Evolutionary conservation across 2,113 vertebrate species (phyloP).

Genomic region (Chitala chitala): DNA sequence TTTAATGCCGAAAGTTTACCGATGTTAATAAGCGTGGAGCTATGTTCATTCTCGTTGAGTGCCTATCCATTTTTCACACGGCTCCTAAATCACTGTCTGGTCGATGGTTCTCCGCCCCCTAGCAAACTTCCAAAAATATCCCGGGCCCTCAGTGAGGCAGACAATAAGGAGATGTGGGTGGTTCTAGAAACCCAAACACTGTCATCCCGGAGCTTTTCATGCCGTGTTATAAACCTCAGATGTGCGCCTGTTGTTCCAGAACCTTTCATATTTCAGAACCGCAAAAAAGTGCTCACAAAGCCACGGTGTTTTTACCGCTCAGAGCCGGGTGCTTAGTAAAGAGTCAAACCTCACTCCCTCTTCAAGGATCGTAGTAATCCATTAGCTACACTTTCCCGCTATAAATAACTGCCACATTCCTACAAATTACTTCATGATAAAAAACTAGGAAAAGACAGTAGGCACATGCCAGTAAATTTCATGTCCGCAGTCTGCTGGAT

Average conservation of each 20-base stretch:
- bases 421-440: constrained; percentile 10
- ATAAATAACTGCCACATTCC: constrained; percentile 28
- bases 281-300: neutral
- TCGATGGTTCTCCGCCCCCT: neutral
- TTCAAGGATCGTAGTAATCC: constrained; percentile 7
- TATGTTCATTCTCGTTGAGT: neutral
- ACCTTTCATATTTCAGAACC: neutral
- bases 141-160: neutral
- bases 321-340: no score
- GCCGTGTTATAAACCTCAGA: neutral
- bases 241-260: neutral
- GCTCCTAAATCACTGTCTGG: neutral
- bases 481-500: constrained; percentile 7
- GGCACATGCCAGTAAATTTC: constrained; percentile 24
- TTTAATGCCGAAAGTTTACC: constrained; percentile 5
- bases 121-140: neutral
- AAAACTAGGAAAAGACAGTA: neutral
- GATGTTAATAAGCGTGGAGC: neutral
- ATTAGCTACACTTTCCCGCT: constrained; percentile 3
- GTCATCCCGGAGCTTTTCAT: neutral
- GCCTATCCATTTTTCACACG: constrained; percentile 21
- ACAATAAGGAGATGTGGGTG: neutral
- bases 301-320: neutral
- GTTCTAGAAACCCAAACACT: neutral
- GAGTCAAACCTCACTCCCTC: neutral